A percentile compares a stretch with the other conserved stretches of the same genome.
Conservation (phyloP, 2,888 invertebrate genomes). For the Andrena trimmerana region DNA sequence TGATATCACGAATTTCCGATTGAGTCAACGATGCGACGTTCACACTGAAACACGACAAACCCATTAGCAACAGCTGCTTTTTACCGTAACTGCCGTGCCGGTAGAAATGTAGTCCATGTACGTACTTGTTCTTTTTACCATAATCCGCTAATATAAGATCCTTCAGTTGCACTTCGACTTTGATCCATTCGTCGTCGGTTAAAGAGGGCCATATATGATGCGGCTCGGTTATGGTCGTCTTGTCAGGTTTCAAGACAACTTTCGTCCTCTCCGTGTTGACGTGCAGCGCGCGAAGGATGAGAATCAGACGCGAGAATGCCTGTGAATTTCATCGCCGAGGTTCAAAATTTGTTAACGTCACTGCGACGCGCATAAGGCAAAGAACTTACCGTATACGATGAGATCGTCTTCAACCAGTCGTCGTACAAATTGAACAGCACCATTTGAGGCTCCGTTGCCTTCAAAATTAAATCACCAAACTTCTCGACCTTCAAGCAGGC, state of each 20-base stretch:
- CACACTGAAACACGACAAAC: slow-evolving; percentile 87
- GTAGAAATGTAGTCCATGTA: slow-evolving; percentile 78
- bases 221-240: slow-evolving; percentile 99
- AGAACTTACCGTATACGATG: slow-evolving; percentile 93
- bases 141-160: slow-evolving; percentile 99
- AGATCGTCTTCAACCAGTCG: slow-evolving; percentile 99
- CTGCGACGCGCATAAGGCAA: too few relatives aligned
- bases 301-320: slow-evolving; percentile 98
- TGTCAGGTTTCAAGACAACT: slow-evolving; percentile 99
- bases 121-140: slow-evolving; percentile 98
- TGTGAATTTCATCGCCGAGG: background rate
- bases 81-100: background rate
- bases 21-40: slow-evolving; percentile 99
- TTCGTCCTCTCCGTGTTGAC: slow-evolving; percentile 99
- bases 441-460: slow-evolving; percentile 99
- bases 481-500: slow-evolving; percentile 99
- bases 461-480: slow-evolving; percentile 99
- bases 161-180: slow-evolving; percentile 98
- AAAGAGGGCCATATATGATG: slow-evolving; percentile 99
- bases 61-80: background rate
- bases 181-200: slow-evolving; percentile 99
- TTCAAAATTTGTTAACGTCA: too few relatives aligned
- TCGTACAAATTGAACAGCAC: slow-evolving; percentile 99
- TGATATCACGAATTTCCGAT: slow-evolving; percentile 99
- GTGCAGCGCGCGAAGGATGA: slow-evolving; percentile 98